phyloP scores from a whole-genome alignment of 2,797 vertebrate species.

The Tauraco hartlaubi region DNA sequence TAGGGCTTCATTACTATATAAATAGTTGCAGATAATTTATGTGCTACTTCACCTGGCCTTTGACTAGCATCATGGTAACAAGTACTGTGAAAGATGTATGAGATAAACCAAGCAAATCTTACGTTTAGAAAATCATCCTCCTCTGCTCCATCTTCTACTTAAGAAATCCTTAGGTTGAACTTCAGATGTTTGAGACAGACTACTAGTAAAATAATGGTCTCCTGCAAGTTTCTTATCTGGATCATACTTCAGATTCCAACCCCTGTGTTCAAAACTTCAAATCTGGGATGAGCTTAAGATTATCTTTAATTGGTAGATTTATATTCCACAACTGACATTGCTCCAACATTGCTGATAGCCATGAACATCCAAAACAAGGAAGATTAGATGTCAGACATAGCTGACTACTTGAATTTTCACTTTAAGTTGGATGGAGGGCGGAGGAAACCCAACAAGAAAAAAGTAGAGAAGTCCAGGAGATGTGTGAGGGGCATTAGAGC shows the following conservation, averaged over 20 bases:
- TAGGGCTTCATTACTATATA: background rate
- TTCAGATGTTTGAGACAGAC: background rate
- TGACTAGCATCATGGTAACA: background rate
- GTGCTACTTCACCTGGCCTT: background rate
- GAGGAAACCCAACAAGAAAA: background rate
- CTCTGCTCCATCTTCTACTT: background rate
- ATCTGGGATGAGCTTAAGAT: background rate
- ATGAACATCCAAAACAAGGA: background rate
- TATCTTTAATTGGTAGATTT: background rate
- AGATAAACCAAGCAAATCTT: background rate
- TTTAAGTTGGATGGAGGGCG: background rate
- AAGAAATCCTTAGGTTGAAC: background rate
- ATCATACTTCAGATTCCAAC: background rate
- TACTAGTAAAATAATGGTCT: background rate
- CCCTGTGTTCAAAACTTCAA: background rate
- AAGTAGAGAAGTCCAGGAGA: background rate
- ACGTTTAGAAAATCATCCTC: background rate
- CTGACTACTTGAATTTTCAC: constrained; percentile 7
- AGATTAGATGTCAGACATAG: background rate
- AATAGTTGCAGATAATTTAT: background rate
- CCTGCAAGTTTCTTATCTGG: background rate
- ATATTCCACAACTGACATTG: background rate
- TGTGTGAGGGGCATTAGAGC: background rate
- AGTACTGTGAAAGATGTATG: background rate
- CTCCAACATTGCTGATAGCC: background rate